Base-by-base conservation (phyloP, 2,888 invertebrate genomes). In the Fabriciana adippe region DNA sequence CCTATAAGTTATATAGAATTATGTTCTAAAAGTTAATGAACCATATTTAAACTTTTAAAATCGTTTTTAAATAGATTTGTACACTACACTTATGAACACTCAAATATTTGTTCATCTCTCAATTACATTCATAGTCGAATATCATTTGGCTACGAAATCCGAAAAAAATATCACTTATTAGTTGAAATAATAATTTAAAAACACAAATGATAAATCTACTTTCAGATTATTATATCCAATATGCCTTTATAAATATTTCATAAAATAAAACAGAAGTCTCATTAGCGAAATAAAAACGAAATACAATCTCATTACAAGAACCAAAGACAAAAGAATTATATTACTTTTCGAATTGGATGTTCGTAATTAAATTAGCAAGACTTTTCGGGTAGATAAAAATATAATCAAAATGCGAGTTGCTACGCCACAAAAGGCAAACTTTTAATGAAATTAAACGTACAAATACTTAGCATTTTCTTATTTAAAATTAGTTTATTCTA, bases 281-380 rank as follows among this genome's bases (percentile, higher is more conserved):
- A 48, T 59, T 59, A 59, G 59, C n/a, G 26, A 16, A 48, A 48
- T 16, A 59, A 48, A 48, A 59, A 48, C 26, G 59, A 59, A 48
- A 59, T 48, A 59, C 59, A 59, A 59, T 59, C 59, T 59, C 26
- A 59, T 59, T 59, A 59, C 48, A 48, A 59, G 59, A 59, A 2
- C 59, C 59, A 59, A 59, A 59, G 47, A 59, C 59, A 59, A 59
- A 59, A 59, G 48, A 59, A 59, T 48, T 48, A 48, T 59, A 59
- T 59, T 59, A 59, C 59, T 47, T 59, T 59, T 59, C 47, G 59
- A 59, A 59, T 59, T 59, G 47, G 47, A 48, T 59, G 47, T 59
- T 59, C 48, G 47, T 59, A 59, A 59, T 59, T 59, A 59, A 59
- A 48, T 59, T 59, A 59, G 59, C 48, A 11, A 26, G 59, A n/a